Evolutionary conservation across 2,797 vertebrate species (phyloP).

Genomic region (Spondyliosoma cantharus): DNA sequence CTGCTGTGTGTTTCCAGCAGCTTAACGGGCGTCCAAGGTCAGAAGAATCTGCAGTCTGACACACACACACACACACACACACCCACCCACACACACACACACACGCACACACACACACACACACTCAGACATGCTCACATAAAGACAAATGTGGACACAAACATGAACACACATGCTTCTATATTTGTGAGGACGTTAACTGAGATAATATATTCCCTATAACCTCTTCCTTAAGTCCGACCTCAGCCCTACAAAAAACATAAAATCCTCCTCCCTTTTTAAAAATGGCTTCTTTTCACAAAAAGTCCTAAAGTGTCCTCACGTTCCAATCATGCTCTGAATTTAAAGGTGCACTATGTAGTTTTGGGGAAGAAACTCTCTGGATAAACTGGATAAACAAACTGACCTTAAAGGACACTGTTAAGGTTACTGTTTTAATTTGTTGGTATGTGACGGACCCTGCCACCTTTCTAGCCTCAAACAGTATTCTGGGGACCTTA

Average conservation of each 20-base stretch:
- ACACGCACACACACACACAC: background rate
- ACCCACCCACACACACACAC: background rate
- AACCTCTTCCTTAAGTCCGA: background rate
- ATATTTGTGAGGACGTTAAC: background rate
- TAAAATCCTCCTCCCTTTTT: background rate
- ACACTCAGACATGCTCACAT: background rate
- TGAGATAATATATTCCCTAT: background rate
- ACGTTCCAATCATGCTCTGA: background rate
- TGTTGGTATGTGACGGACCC: too few species aligned
- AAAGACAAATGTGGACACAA: background rate
- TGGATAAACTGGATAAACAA: too few species aligned
- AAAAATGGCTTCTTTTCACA: background rate
- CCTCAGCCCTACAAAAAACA: background rate
- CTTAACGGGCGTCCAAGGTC: slow-evolving; percentile 72
- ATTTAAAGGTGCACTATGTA: background rate
- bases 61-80: background rate
- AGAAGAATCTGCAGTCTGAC: slow-evolving; percentile 42
- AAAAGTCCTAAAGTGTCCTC: background rate
- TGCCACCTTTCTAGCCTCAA: too few species aligned
- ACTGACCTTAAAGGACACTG: too few species aligned
- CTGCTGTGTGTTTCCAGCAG: slow-evolving; percentile 63
- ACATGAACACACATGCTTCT: background rate
- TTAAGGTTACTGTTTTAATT: too few species aligned
- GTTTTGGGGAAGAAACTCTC: too few species aligned
- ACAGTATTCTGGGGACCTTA: too few species aligned